These are phyloP conservation scores for Brachionus manjavacas DNA, from an alignment of 1,140 invertebrate species.

Conservation along the genomic window DNA sequence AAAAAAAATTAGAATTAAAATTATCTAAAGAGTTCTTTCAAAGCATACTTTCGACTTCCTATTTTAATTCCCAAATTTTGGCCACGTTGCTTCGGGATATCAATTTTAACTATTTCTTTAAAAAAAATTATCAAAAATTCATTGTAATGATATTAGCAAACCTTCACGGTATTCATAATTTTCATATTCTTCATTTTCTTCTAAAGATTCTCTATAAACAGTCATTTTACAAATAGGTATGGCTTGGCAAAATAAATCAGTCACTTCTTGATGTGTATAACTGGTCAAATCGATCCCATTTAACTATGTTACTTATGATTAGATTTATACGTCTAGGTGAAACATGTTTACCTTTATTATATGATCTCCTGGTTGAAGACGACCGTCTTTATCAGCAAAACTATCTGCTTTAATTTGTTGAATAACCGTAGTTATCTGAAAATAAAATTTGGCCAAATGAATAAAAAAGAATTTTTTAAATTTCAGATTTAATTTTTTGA, in stretches of 20 bases:
- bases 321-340: not conserved
- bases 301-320: constrained; percentile 44
- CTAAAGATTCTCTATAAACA: constrained; percentile 54
- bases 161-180: constrained; percentile 49
- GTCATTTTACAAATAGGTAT: constrained; percentile 52
- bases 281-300: constrained; percentile 56
- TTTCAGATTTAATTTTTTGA: no score
- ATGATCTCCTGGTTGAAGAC: constrained; percentile 55
- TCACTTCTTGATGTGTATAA: constrained; percentile 52
- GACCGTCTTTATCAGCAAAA: constrained; percentile 51
- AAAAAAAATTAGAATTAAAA: not conserved
- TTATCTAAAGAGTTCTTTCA: not conserved
- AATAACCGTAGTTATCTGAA: constrained; percentile 55
- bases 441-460: no score
- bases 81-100: constrained; percentile 54
- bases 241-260: constrained; percentile 47
- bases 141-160: constrained; percentile 2
- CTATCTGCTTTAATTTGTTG: constrained; percentile 59
- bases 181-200: constrained; percentile 52
- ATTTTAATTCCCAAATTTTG: constrained; percentile 59
- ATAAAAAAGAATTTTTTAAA: no score
- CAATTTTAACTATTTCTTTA: constrained; percentile 57
- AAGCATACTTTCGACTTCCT: constrained; percentile 56
- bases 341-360: constrained; percentile 51
- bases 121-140: constrained; percentile 37